A percentile compares a stretch with the other conserved stretches of the same genome.
Conservation (phyloP, 2,797 vertebrate genomes). For the Nannoperca obscura region DNA sequence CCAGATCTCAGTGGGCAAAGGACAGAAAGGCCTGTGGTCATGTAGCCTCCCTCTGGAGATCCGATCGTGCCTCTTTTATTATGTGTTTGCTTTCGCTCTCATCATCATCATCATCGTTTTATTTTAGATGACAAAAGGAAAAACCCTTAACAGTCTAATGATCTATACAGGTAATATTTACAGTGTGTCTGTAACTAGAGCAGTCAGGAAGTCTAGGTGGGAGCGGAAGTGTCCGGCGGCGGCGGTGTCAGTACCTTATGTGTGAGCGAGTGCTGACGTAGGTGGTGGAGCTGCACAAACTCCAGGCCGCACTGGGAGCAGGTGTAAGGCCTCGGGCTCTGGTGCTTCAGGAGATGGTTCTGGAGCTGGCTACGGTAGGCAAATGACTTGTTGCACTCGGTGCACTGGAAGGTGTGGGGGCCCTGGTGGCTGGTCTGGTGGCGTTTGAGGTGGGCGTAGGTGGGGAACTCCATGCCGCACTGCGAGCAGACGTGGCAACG, state of each 20-base stretch:
- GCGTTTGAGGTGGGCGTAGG: constrained; percentile 96
- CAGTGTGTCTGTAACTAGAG: constrained; percentile 6
- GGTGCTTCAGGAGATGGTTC: constrained; percentile 97
- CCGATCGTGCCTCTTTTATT: constrained; percentile 3
- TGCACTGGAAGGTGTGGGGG: constrained; percentile 95
- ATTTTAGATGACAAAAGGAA: constrained; percentile 10
- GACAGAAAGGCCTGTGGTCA: constrained; percentile 15
- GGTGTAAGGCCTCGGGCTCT: constrained; percentile 95
- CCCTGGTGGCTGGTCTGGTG: constrained; percentile 97
- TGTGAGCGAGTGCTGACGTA: constrained; percentile 96
- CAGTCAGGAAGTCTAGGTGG: constrained; percentile 6
- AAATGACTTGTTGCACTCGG: constrained; percentile 96
- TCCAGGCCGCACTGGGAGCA: constrained; percentile 98
- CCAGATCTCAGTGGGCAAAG: constrained; percentile 41
- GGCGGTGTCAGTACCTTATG: constrained; percentile 89
- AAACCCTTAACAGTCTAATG: neutral
- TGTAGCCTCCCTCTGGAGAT: constrained; percentile 24
- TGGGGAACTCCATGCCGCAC: constrained; percentile 97
- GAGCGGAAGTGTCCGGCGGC: constrained; percentile 15
- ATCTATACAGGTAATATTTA: constrained; percentile 25
- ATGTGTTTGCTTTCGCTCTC: neutral
- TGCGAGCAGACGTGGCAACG: constrained; percentile 95
- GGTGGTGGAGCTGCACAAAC: constrained; percentile 97
- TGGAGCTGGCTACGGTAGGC: constrained; percentile 98
- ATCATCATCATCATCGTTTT: neutral